Evolutionary conservation across 2,797 vertebrate genomes (phyloP).

Genomic region (Smutsia gigantea): DNA sequence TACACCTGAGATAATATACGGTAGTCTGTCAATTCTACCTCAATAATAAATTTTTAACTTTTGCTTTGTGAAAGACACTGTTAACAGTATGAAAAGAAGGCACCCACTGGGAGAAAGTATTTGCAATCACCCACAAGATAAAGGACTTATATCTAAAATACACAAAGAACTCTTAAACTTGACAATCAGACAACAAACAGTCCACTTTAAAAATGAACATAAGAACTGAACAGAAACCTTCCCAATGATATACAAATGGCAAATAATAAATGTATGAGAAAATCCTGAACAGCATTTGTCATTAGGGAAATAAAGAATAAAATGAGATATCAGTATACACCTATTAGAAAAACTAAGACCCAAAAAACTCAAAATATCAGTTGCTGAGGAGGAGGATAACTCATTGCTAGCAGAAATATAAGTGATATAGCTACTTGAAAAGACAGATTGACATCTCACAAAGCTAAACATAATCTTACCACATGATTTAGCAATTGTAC

Average conservation of each 20-base stretch:
- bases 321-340: neutral
- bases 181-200: neutral
- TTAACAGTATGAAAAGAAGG: neutral
- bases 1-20: neutral
- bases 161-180: neutral
- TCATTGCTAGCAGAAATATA: neutral
- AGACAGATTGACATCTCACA: neutral
- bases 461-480: neutral
- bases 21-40: neutral
- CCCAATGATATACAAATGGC: neutral
- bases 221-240: neutral
- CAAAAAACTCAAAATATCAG: neutral
- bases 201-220: neutral
- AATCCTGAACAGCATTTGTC: neutral
- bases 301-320: neutral
- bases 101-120: neutral
- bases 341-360: neutral
- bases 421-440: neutral
- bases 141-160: neutral
- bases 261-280: neutral
- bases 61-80: neutral
- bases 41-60: neutral
- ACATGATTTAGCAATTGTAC: neutral
- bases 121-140: neutral
- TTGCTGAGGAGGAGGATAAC: neutral